Evolutionary conservation across 2,888 invertebrate species (phyloP), one percentile per base, ranked within the genome.

Genomic region (Cataglyphis cursor): DNA sequence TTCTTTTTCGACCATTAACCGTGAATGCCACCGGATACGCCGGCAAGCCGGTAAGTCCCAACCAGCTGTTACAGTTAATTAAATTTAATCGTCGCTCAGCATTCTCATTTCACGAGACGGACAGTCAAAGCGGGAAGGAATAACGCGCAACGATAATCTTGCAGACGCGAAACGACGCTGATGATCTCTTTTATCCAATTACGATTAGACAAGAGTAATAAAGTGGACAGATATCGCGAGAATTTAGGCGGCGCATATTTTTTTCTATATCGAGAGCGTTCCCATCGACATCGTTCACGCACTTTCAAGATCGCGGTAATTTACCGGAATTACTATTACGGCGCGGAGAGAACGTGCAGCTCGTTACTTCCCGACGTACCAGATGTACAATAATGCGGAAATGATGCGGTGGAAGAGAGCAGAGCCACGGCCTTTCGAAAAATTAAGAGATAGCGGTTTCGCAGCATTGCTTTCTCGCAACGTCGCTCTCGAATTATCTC

Each of bases 1-100:
- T 68, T 54, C 51, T 64, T 65, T 61, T 64, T 54, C 54, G 59
- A 62, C 65, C 73, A 76, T 83, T 76, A 83, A 44, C 61, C 64
- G 41, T 62, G 68, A 73, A 51, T 80, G 70, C 51, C 51, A 61
- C 66, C 76, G 62, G 75, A 81, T 78, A 76, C 57, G 70, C 31
- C 86, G 54, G 35, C 38, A 21, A 73, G 73, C 65, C 51, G 57
- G 86, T 86, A 86, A 87, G 88, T 88, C 65, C 73, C 65, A 72
- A 44, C 75, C 84, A 85, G 70, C 80, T 88, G 85, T 83, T 85
- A 48, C 82, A 68, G 66, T 83, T 88, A 85, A 88, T 88, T 82
- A 85, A 88, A 82, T 72, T 88, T 82, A 85, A 88, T 86, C 85
- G 64, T 51, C 51, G 31, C 59, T 61, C 24, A 44, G 61, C 28